phyloP scores from a whole-genome alignment of 2,113 vertebrate species.

The Rhadina sibilatrix region DNA sequence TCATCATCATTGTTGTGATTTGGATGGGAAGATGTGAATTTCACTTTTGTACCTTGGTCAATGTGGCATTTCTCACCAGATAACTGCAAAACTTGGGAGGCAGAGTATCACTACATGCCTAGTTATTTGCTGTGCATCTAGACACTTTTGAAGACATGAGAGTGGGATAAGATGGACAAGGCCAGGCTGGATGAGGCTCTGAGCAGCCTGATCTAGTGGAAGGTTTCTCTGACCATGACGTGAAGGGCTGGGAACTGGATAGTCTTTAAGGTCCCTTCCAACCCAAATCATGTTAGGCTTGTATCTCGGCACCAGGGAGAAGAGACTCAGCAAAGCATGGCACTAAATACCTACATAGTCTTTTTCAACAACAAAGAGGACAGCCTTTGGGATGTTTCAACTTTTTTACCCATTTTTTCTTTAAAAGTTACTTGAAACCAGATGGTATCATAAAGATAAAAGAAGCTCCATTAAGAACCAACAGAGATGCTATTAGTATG shows the following conservation, averaged over 20 bases:
- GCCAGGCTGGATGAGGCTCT: not conserved
- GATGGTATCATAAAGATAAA: constrained; percentile 61
- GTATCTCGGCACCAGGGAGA: not conserved
- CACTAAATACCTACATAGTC: not conserved
- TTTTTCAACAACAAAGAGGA: not conserved
- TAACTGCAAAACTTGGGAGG: not conserved
- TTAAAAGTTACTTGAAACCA: constrained; percentile 20
- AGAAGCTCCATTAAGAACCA: constrained; percentile 35
- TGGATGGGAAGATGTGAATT: not conserved
- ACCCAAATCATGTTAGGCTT: not conserved
- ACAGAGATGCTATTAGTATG: constrained; percentile 57
- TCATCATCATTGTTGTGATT: not conserved
- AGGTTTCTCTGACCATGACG: not conserved
- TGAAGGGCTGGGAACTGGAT: not conserved
- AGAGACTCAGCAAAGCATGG: not conserved
- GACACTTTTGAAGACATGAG: not conserved
- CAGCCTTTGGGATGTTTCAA: not conserved
- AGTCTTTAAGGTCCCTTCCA: not conserved
- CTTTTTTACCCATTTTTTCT: not conserved
- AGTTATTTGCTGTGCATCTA: not conserved
- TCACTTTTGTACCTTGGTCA: not conserved
- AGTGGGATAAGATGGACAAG: not conserved
- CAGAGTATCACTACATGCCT: not conserved
- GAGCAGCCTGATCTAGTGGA: not conserved
- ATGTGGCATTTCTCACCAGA: not conserved